Conservation (phyloP, 2,888 invertebrate genomes). For the Branchellion lobata region DNA sequence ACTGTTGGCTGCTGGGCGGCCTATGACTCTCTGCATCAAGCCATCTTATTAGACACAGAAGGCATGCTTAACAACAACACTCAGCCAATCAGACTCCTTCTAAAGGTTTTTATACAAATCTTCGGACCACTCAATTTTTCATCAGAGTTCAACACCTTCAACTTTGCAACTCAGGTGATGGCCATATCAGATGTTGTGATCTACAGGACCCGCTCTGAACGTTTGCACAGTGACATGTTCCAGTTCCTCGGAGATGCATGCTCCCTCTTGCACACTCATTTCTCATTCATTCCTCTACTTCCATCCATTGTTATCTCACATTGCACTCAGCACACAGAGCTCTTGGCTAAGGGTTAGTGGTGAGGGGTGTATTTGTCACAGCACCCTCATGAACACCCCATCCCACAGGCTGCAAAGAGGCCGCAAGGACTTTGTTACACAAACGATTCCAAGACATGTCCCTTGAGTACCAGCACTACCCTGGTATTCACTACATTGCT, state of each 20-base stretch:
- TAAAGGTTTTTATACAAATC: conserved; percentile 67
- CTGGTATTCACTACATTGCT: conserved; percentile 67
- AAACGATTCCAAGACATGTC: conserved; percentile 69
- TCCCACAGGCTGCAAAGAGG: conserved; percentile 36
- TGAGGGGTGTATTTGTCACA: background rate
- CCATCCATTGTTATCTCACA: conserved; percentile 78
- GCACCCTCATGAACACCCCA: background rate
- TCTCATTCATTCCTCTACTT: conserved; percentile 69
- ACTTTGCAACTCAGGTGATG: conserved; percentile 67
- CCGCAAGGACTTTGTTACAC: conserved; percentile 60
- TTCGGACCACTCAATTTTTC: too few relatives aligned
- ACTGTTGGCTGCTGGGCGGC: conserved; percentile 79
- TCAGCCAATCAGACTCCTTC: conserved; percentile 70
- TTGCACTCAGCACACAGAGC: conserved; percentile 74
- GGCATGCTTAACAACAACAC: conserved; percentile 70
- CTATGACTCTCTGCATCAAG: conserved; percentile 69
- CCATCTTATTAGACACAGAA: conserved; percentile 77
- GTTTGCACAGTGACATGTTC: conserved; percentile 75
- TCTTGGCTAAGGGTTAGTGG: conserved; percentile 61
- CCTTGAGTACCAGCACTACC: conserved; percentile 72
- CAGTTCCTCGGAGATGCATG: conserved; percentile 75
- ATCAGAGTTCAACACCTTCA: too few relatives aligned
- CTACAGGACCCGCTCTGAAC: conserved; percentile 74
- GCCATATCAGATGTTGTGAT: conserved; percentile 79
- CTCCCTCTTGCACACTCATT: conserved; percentile 73